Percentiles rank a stretch among this genome's conserved stretches.
These are phyloP conservation scores for Cryptotermes secundus DNA, from an alignment of 1,140 invertebrate genomes.

Conservation along the genomic window DNA sequence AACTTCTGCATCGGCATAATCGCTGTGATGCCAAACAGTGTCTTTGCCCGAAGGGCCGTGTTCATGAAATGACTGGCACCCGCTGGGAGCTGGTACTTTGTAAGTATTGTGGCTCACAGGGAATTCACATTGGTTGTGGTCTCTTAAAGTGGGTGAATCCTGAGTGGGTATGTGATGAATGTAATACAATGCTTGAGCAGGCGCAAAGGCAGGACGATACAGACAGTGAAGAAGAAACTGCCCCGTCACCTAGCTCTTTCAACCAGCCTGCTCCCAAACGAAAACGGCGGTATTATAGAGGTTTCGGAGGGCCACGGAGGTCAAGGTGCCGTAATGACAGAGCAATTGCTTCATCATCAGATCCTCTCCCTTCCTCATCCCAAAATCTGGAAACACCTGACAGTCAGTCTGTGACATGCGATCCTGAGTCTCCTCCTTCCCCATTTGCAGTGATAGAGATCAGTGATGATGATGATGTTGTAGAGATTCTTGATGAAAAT, in stretches of 20 bases:
- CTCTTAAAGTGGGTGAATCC: conserved; percentile 45
- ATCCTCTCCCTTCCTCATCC: background rate
- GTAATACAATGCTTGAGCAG: conserved; percentile 31
- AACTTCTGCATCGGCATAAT: conserved; percentile 58
- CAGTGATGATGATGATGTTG: background rate
- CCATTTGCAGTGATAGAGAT: background rate
- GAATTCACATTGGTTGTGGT: conserved; percentile 55
- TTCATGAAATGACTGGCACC: conserved; percentile 21
- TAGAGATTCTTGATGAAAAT: background rate
- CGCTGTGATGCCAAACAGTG: conserved; percentile 59
- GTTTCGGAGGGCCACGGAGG: background rate
- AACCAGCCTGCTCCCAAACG: background rate
- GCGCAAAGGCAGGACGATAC: background rate
- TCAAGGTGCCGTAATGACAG: background rate
- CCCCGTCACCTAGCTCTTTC: background rate
- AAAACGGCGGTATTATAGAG: background rate
- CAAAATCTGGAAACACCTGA: background rate
- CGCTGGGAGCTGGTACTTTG: conserved; percentile 59
- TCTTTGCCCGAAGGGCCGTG: conserved; percentile 57
- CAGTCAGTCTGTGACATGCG: background rate
- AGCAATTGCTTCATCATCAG: background rate
- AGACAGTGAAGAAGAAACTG: background rate
- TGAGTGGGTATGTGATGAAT: conserved; percentile 48
- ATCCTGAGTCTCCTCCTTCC: background rate
- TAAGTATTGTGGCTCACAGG: conserved; percentile 58